Conservation (phyloP, 2,888 invertebrate species). For the Chaitophorus viminalis region DNA sequence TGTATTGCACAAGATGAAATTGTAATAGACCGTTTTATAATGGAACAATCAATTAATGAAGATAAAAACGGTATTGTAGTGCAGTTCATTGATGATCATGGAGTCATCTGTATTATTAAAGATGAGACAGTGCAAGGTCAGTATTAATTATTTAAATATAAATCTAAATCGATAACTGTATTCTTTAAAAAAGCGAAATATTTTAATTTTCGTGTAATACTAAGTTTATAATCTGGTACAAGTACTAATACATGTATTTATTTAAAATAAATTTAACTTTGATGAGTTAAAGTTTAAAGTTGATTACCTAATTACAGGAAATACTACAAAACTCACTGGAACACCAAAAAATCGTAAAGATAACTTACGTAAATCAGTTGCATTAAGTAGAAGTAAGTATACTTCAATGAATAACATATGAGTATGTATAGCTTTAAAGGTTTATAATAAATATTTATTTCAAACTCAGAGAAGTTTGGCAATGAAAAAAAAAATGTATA, state of each 20-base stretch:
- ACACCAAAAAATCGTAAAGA: neutral
- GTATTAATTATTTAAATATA: neutral
- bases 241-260: neutral
- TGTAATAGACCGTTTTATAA: neutral
- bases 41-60: neutral
- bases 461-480: too few relatives aligned
- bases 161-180: neutral
- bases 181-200: neutral
- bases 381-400: slow-evolving; percentile 27
- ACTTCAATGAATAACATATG: too few relatives aligned
- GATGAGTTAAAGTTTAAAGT: neutral
- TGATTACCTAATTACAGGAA: slow-evolving; percentile 20
- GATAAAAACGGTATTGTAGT: slow-evolving; percentile 1
- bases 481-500: too few relatives aligned
- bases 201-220: neutral
- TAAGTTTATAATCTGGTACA: neutral
- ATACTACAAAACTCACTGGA: neutral
- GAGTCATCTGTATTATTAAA: slow-evolving; percentile 28
- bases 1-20: neutral
- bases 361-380: neutral
- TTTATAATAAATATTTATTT: too few relatives aligned
- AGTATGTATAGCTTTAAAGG: too few relatives aligned
- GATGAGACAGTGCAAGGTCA: slow-evolving; percentile 5
- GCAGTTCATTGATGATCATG: slow-evolving; percentile 37
- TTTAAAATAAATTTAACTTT: too few relatives aligned